These are phyloP conservation scores for Acanthaster planci DNA, from an alignment of 35 echinoderm and acorn worm genomes.

Conservation along the genomic window DNA sequence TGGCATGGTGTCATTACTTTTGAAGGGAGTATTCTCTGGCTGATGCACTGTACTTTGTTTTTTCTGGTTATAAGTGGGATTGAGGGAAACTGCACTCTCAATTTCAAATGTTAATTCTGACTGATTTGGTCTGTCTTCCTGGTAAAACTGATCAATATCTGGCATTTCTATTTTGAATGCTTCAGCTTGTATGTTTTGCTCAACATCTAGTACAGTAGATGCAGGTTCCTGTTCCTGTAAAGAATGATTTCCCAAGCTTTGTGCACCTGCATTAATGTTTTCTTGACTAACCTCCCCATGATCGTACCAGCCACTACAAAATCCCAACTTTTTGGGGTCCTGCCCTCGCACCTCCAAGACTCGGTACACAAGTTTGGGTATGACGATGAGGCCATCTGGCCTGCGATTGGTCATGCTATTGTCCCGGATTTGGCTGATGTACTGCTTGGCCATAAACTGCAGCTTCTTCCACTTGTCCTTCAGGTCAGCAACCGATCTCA, in stretches of 20 bases:
- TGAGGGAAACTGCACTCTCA: background rate
- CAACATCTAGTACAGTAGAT: background rate
- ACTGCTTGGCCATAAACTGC: conserved; percentile 15
- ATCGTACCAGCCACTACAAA: background rate
- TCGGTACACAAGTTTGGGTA: background rate
- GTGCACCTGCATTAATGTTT: no score
- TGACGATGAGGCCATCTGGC: background rate
- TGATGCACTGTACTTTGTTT: background rate
- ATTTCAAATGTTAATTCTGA: background rate
- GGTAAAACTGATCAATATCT: background rate
- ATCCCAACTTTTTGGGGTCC: background rate
- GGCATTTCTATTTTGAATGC: background rate
- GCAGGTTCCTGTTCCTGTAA: background rate
- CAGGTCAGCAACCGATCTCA: background rate
- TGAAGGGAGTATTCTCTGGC: background rate
- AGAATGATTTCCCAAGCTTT: background rate
- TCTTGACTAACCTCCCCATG: background rate
- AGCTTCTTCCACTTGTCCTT: conserved; percentile 28
- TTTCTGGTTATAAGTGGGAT: background rate
- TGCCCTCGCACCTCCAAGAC: conserved; percentile 5
- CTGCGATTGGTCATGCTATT: background rate
- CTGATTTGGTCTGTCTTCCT: background rate
- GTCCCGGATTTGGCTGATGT: background rate
- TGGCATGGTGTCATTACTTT: background rate
- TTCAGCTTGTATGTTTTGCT: background rate